phyloP scores from a whole-genome alignment of 2,113 vertebrate genomes.

The Sporophila hypoxantha region DNA sequence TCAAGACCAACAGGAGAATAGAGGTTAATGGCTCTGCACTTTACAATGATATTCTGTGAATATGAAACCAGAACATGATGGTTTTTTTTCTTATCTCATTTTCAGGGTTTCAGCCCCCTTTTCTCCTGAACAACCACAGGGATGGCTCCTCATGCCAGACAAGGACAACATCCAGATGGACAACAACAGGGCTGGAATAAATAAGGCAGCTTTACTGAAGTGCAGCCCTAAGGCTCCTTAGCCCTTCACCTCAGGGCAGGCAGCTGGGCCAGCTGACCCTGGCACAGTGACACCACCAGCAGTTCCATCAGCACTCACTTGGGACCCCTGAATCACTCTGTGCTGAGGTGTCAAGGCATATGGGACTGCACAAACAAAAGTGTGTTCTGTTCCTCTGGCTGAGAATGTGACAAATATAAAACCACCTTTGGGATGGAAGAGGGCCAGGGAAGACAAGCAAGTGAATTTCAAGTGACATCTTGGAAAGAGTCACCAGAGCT shows the following conservation, averaged over 20 bases:
- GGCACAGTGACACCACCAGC: rapidly evolving
- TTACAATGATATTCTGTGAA: not conserved
- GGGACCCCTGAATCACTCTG: not conserved
- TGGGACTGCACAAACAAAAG: not conserved
- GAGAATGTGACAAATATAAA: not conserved
- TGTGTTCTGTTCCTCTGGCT: not conserved
- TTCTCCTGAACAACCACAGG: not conserved
- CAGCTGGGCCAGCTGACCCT: not conserved
- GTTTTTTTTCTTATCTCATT: not conserved
- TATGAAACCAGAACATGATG: not conserved
- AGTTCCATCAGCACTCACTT: not conserved
- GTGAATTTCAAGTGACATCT: not conserved
- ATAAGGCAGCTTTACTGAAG: not conserved
- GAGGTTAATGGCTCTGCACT: not conserved
- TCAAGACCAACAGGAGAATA: not conserved
- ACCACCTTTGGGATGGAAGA: not conserved
- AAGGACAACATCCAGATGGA: not conserved
- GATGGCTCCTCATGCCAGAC: not conserved
- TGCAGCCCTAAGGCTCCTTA: not conserved
- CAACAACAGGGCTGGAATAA: not conserved
- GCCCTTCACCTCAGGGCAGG: not conserved
- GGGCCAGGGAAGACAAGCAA: not conserved
- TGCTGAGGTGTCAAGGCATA: not conserved
- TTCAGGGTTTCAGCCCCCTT: not conserved
- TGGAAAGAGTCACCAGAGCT: not conserved